Base-by-base conservation (phyloP, 2,113 vertebrate genomes). In the Mungos mungo region DNA sequence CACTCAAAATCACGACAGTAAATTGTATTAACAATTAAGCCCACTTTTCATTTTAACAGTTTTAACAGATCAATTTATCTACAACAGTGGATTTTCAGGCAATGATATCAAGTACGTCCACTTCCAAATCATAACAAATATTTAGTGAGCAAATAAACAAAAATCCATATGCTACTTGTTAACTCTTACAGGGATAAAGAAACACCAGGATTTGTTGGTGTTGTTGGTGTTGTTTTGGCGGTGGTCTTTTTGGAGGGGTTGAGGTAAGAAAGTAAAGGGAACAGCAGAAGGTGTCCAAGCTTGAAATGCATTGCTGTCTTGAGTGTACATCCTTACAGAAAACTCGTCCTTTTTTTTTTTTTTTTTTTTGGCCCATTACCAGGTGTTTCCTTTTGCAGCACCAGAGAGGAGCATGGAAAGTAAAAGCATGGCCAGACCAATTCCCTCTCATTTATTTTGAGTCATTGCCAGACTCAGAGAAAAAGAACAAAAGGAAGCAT, bases 401-500 rank as follows among this genome's bases (percentile, higher is more conserved):
- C 9, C 15, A 38, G 81, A 69, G 31, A 45, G 0, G 29, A 96
- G 41, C 52, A 68, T 19, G 80, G 74, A 97, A 82, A 69, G 91
- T 84, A 76, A 95, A 97, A 97, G 45, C 1, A 33, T 0, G 41
- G 50, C 12, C 45, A 76, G 96, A 93, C 41, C 84, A 96, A 41
- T 87, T 86, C 96, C n/a, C 29, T 47, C 25, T 93, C 50, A 74
- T 71, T 23, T 96, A 57, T 25, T 96, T 68, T 93, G 16, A 41
- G 84, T 69, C 86, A 0, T 83, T 84, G 82, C 21, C 57, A 83
- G 9, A 90, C 57, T 76, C 11, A 85, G 23, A 89, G 52, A 97
- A 69, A 85, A 94, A 95, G 80, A 93, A 90, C 68, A 93, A 94
- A 90, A 5, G 89, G n/a, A 60, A 91, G 63, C 23, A 93, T 66